Evolutionary conservation across 2,113 vertebrate species (phyloP).

Genomic region (Otis tarda): DNA sequence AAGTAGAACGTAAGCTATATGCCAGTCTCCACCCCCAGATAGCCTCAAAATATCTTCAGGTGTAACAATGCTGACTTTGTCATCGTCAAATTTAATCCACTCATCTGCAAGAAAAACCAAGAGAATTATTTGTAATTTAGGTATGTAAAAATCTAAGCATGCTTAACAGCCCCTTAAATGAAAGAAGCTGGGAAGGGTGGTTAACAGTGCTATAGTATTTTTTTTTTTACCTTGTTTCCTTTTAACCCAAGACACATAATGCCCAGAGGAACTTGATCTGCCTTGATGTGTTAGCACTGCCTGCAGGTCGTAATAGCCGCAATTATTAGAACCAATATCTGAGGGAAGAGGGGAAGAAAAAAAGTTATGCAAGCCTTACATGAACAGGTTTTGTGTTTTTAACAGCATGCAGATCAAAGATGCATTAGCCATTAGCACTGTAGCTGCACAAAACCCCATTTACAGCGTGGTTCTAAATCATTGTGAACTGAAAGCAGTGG

Average conservation of each 20-base stretch:
- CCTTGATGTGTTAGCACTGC: constrained; percentile 97
- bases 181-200: not conserved
- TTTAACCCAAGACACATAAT: constrained; percentile 98
- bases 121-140: not conserved
- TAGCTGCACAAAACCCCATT: not conserved
- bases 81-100: constrained; percentile 99
- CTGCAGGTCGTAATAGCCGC: constrained; percentile 97
- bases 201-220: not conserved
- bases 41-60: constrained; percentile 96
- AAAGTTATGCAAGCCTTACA: accelerated
- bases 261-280: constrained; percentile 96
- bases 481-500: not conserved
- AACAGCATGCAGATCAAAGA: not conserved
- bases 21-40: constrained; percentile 98
- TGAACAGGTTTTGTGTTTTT: not conserved
- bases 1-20: constrained; percentile 97
- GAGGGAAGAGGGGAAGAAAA: not conserved
- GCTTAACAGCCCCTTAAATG: not conserved
- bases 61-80: constrained; percentile 96
- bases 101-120: constrained; percentile 81
- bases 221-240: constrained; percentile 92
- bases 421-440: accelerated
- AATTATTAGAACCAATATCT: constrained; percentile 96
- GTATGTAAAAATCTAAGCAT: no score
- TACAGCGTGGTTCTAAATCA: accelerated